Evolutionary conservation across 92 coral and sea anemone species (phyloP).

Genomic region (Zoanthus sociatus): DNA sequence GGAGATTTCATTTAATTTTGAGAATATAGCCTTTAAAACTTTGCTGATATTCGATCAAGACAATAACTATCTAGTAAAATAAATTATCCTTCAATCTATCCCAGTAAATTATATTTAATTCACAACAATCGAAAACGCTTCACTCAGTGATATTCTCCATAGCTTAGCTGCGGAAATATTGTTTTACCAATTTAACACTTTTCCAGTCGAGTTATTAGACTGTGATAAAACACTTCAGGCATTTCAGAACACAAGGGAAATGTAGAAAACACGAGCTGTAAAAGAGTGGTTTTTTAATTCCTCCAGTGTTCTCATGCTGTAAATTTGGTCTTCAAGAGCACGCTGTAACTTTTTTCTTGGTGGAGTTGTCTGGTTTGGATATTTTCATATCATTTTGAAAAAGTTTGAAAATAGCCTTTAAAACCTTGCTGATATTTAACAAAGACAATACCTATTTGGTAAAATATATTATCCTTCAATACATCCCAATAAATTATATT

Average conservation of each 20-base stretch:
- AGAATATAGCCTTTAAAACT: background rate
- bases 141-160: too few species aligned
- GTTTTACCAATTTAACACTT: too few species aligned
- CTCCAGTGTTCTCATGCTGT: slow-evolving; percentile 57
- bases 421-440: background rate
- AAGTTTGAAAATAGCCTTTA: background rate
- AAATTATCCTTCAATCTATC: too few species aligned
- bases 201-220: too few species aligned
- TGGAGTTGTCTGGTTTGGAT: slow-evolving; percentile 62
- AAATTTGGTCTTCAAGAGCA: slow-evolving; percentile 91
- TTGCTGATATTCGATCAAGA: background rate
- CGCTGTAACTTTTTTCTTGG: slow-evolving; percentile 93
- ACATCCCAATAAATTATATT: too few species aligned
- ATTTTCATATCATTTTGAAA: background rate
- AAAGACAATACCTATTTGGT: background rate
- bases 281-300: too few species aligned
- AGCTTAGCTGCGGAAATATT: too few species aligned
- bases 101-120: too few species aligned
- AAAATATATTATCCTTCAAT: background rate
- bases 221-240: too few species aligned
- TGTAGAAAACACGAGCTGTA: too few species aligned
- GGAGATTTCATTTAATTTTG: background rate
- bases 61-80: background rate
- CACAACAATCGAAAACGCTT: too few species aligned
- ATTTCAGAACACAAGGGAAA: too few species aligned